Evolutionary conservation across 2,888 invertebrate genomes (phyloP).

Genomic region (Mystacides longicornis): DNA sequence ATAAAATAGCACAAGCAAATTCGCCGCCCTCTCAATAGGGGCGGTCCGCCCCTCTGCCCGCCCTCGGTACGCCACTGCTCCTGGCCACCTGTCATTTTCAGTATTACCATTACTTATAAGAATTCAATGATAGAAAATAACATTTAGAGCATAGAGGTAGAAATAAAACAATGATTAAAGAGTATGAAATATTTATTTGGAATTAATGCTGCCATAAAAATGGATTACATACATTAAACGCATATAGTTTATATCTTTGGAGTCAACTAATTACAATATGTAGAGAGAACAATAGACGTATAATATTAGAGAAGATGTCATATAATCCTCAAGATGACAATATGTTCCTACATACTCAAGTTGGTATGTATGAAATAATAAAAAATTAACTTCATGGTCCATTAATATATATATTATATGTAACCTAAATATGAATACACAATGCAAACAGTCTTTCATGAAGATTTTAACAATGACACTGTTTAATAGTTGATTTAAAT

Average conservation of each 20-base stretch:
- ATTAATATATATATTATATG: neutral
- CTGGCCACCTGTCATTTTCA: no score
- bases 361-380: no score
- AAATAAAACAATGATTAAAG: constrained; percentile 4
- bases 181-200: constrained; percentile 20
- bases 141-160: neutral
- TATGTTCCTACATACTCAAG: no score
- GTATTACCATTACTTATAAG: no score
- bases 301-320: constrained; percentile 11
- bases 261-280: constrained; percentile 17
- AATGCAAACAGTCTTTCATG: constrained; percentile 14
- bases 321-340: constrained; percentile 11
- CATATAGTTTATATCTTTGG: constrained; percentile 22
- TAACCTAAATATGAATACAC: constrained; percentile 3
- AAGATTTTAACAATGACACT: constrained; percentile 10
- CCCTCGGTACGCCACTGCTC: no score
- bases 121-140: no score
- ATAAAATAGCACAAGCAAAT: no score
- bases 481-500: constrained; percentile 18
- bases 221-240: constrained; percentile 17
- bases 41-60: no score
- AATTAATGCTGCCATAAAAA: constrained; percentile 17
- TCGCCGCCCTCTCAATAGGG: no score
- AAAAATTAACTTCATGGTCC: constrained; percentile 6
- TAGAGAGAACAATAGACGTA: constrained; percentile 12